phyloP scores from a whole-genome alignment of 1,140 invertebrate species.

The Planococcus citri region DNA sequence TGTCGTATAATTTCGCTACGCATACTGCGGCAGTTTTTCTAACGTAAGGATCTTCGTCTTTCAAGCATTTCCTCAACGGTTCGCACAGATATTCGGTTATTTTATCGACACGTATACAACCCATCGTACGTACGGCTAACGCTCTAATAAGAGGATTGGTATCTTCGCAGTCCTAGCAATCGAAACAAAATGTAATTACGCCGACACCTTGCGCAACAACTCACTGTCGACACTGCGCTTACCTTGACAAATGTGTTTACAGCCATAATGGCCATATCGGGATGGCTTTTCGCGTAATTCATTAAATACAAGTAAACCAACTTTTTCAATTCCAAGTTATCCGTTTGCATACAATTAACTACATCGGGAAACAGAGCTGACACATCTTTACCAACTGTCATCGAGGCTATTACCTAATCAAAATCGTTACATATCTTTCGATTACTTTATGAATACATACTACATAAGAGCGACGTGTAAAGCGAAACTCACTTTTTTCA shows the following conservation, averaged over 20 bases:
- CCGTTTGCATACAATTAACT: conserved; percentile 99
- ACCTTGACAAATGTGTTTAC: conserved; percentile 99
- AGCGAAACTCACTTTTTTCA: conserved; percentile 93
- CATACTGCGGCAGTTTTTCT: conserved; percentile 98
- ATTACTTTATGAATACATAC: background rate
- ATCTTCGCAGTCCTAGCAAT: conserved; percentile 91
- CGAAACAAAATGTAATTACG: background rate
- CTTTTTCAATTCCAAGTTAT: conserved; percentile 98
- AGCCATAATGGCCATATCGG: conserved; percentile 99
- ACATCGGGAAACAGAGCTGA: conserved; percentile 97
- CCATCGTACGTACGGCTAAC: conserved; percentile 97
- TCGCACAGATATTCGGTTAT: conserved; percentile 99
- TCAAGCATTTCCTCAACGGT: conserved; percentile 92
- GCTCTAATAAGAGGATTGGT: conserved; percentile 98
- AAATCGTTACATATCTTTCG: conserved; percentile 27
- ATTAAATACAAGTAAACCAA: conserved; percentile 98
- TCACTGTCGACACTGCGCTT: conserved; percentile 29
- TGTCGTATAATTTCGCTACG: conserved; percentile 98
- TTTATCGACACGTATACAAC: conserved; percentile 98
- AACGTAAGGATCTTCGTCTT: conserved; percentile 99
- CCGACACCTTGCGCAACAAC: background rate
- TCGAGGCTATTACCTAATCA: conserved; percentile 90
- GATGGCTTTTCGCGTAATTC: conserved; percentile 99
- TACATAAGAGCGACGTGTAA: too few relatives aligned
- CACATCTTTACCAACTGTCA: conserved; percentile 98